These are phyloP conservation scores for Triops cancriformis DNA, from an alignment of 1,140 invertebrate species.

Conservation along the genomic window DNA sequence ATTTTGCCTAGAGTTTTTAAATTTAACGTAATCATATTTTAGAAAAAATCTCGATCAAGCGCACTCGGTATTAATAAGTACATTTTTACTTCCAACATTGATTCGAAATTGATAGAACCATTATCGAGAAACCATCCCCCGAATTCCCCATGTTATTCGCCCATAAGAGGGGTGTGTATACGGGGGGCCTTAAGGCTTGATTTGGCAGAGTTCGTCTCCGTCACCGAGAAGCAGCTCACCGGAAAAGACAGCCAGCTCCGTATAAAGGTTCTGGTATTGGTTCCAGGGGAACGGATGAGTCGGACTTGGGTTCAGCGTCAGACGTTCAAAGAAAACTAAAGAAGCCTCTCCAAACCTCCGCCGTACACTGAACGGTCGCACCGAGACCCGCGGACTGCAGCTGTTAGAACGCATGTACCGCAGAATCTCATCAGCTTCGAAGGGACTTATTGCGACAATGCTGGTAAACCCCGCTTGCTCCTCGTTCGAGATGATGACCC, in stretches of 20 bases:
- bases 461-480: not conserved
- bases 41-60: too few relatives aligned
- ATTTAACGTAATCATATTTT: too few relatives aligned
- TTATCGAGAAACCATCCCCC: too few relatives aligned
- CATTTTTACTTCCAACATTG: too few relatives aligned
- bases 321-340: not conserved
- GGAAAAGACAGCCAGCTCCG: not conserved
- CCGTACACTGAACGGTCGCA: not conserved
- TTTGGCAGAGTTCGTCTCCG: not conserved
- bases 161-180: too few relatives aligned
- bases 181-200: too few relatives aligned
- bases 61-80: too few relatives aligned
- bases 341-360: not conserved
- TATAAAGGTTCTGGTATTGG: not conserved
- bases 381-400: not conserved
- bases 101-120: too few relatives aligned
- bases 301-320: not conserved
- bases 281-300: not conserved
- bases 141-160: too few relatives aligned
- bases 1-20: too few relatives aligned
- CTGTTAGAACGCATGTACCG: not conserved
- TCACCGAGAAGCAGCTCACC: not conserved
- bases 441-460: not conserved
- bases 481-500: not conserved
- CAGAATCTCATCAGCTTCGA: not conserved